Conservation (phyloP, 2,797 vertebrate genomes). For the Falco rusticolus region DNA sequence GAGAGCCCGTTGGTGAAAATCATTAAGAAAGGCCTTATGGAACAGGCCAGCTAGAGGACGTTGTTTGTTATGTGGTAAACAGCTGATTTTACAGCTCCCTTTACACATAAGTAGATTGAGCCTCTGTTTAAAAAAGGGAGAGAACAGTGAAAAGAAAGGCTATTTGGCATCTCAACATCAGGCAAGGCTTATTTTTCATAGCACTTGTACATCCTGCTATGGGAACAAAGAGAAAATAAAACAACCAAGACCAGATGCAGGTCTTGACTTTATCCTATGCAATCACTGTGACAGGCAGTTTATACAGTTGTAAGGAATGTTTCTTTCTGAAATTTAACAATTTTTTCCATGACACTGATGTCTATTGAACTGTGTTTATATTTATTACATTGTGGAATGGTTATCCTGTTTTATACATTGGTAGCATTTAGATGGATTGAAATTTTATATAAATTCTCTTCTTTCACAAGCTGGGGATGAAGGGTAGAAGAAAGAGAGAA, state of each 20-base stretch:
- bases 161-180: constrained; percentile 4
- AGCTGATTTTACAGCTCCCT: constrained; percentile 30
- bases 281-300: constrained; percentile 53
- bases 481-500: constrained; percentile 22
- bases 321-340: constrained; percentile 63
- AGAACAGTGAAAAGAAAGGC: background rate
- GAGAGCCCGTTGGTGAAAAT: background rate
- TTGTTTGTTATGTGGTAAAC: background rate
- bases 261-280: constrained; percentile 27
- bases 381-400: constrained; percentile 59
- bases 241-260: constrained; percentile 19
- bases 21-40: background rate
- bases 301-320: constrained; percentile 58
- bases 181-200: background rate
- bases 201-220: background rate
- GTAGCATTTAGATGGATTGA: constrained; percentile 60
- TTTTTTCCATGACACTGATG: constrained; percentile 56
- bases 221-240: constrained; percentile 47
- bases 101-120: background rate
- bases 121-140: background rate
- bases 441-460: constrained; percentile 45
- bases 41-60: background rate
- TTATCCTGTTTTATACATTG: constrained; percentile 57
- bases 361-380: constrained; percentile 60
- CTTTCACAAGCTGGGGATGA: background rate